Percentiles rank a stretch among this genome's conserved stretches.
These are phyloP conservation scores for Sarcophaga bullata DNA, from an alignment of 1,140 invertebrate species.

Conservation along the genomic window DNA sequence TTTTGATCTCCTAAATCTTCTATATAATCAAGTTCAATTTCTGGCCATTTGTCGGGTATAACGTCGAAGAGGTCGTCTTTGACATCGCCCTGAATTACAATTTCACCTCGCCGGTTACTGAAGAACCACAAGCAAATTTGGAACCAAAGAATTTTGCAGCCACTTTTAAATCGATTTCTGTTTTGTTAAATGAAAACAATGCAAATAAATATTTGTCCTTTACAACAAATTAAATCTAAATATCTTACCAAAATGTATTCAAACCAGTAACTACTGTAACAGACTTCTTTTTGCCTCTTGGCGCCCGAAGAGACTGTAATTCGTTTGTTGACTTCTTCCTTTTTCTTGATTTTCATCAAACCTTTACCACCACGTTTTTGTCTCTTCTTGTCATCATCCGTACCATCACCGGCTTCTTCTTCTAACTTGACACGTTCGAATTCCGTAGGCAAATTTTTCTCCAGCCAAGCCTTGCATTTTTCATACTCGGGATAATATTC, in stretches of 20 bases:
- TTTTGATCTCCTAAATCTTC: slow-evolving; percentile 79
- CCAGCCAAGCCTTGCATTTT: slow-evolving; percentile 96
- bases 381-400: slow-evolving; percentile 90
- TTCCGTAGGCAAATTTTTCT: slow-evolving; percentile 91
- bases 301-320: slow-evolving; percentile 88
- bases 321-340: slow-evolving; percentile 89
- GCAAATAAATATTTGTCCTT: background rate
- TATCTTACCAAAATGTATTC: slow-evolving; percentile 83
- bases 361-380: slow-evolving; percentile 92
- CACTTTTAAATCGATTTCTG: slow-evolving; percentile 97
- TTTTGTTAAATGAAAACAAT: slow-evolving; percentile 50
- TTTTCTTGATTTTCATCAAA: slow-evolving; percentile 87
- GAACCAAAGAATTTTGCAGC: slow-evolving; percentile 98
- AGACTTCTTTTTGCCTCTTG: slow-evolving; percentile 98
- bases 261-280: slow-evolving; percentile 91
- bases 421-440: slow-evolving; percentile 82
- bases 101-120: slow-evolving; percentile 98
- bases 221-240: background rate
- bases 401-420: slow-evolving; percentile 70
- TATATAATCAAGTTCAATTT: slow-evolving; percentile 78
- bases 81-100: slow-evolving; percentile 98
- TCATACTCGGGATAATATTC: slow-evolving; percentile 98
- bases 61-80: slow-evolving; percentile 98
- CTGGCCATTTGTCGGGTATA: slow-evolving; percentile 92
- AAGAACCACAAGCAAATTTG: slow-evolving; percentile 98